Evolutionary conservation across 1,140 invertebrate species (phyloP), one percentile per base, ranked within the genome.

Genomic region (Dreissena polymorpha): DNA sequence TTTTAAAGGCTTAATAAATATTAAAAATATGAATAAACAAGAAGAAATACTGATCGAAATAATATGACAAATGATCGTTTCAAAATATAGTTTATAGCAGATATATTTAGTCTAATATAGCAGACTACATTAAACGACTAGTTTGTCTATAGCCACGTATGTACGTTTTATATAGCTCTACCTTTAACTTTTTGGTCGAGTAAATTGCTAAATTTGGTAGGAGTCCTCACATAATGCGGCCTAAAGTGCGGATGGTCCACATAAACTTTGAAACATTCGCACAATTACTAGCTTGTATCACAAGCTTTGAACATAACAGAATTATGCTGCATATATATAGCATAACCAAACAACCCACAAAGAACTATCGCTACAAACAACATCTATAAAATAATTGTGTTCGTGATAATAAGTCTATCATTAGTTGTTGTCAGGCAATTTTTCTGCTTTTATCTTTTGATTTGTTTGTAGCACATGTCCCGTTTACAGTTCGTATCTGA

Each of bases 401-500:
- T 60, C 57, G 57, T 60, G 57, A n/a, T 60, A 60, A 60, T n/a
- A n/a, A n/a, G 57, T 60, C 21, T 60, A 23, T 60, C 16, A 60
- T n/a, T 23, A n/a, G 57, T 60, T 60, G 21, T 60, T 60, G 3
- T 18, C 16, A 18, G 57, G 12, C 16, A 60, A 60, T 5, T 18
- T 60, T 60, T 23, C 21, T 23, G 21, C 57, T 60, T 60, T 60
- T 23, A 60, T 60, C 57, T 60, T 23, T n/a, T 60, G 57, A 18
- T n/a, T 60, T 60, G 57, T 60, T 60, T 60, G 16, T 60, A 60
- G 21, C 57, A 60, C 57, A 60, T 60, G 57, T n/a, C 57, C 57
- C 57, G 16, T 60, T n/a, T 60, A n/a, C 2, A n/a, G 16, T 23
- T 23, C 21, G 16, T 60, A 60, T 60, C 57, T 60, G 6, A n/a